Percentiles rank a stretch among this genome's conserved stretches.
These are phyloP conservation scores for Leptinotarsa rubiginosa DNA, from an alignment of 2,888 invertebrate genomes.

Conservation along the genomic window DNA sequence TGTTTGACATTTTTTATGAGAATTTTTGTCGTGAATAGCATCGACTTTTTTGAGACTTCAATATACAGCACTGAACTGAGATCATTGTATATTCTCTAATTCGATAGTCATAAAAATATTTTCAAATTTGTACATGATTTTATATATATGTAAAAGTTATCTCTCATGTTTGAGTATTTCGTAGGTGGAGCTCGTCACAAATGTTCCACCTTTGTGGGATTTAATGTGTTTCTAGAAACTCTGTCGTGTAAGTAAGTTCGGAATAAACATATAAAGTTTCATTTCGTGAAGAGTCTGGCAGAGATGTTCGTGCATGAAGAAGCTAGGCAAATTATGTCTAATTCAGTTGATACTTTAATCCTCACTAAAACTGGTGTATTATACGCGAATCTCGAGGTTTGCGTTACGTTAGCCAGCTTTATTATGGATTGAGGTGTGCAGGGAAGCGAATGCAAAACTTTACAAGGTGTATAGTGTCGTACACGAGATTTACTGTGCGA, in stretches of 20 bases:
- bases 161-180: no score
- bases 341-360: conserved; percentile 35
- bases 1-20: no score
- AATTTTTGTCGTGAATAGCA: no score
- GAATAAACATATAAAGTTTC: conserved; percentile 10
- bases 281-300: neutral
- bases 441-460: conserved; percentile 10
- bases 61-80: no score
- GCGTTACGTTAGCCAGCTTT: conserved; percentile 8
- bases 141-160: no score
- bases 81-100: no score
- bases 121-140: no score
- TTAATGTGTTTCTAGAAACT: neutral
- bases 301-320: conserved; percentile 26
- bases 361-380: conserved; percentile 27
- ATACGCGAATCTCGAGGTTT: conserved; percentile 19
- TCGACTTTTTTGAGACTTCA: no score
- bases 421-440: conserved; percentile 21
- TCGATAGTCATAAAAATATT: no score
- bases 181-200: no score
- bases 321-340: conserved; percentile 33
- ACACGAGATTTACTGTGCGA: neutral
- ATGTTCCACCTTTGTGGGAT: neutral
- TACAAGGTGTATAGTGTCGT: conserved; percentile 1
- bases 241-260: neutral